Conservation (phyloP, 2,113 vertebrate species). For the Upupa epops region DNA sequence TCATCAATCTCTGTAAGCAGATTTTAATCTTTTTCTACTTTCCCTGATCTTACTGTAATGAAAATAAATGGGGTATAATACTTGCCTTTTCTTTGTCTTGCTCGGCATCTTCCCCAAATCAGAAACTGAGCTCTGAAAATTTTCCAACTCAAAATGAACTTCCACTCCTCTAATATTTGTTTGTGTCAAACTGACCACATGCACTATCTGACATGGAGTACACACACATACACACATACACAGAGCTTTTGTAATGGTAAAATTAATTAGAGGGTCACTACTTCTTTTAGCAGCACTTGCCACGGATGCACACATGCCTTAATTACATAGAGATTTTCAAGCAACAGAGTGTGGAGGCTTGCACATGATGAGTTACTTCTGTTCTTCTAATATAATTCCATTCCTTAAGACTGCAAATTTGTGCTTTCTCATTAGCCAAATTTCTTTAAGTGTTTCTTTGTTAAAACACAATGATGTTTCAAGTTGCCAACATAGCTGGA, state of each 20-base stretch:
- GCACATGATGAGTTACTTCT: background rate
- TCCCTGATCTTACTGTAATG: background rate
- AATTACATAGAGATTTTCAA: background rate
- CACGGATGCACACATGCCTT: background rate
- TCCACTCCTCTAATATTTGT: background rate
- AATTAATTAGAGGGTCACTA: background rate
- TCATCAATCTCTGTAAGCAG: slow-evolving; percentile 8
- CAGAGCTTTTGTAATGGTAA: background rate
- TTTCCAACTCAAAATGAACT: background rate
- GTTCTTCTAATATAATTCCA: background rate
- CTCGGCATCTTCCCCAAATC: background rate
- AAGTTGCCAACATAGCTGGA: background rate
- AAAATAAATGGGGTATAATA: slow-evolving; percentile 39
- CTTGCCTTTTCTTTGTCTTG: background rate
- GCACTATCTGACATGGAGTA: background rate
- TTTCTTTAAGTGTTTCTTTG: background rate
- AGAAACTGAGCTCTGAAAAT: background rate
- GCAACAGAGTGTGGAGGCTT: background rate
- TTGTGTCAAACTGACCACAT: background rate
- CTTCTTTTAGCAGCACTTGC: background rate
- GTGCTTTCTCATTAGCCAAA: background rate
- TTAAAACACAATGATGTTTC: background rate
- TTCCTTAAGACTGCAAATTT: background rate
- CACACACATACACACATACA: background rate
- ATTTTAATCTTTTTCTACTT: slow-evolving; percentile 13